Evolutionary conservation across 2,797 vertebrate species (phyloP).

Genomic region (Telmatherina bonti): DNA sequence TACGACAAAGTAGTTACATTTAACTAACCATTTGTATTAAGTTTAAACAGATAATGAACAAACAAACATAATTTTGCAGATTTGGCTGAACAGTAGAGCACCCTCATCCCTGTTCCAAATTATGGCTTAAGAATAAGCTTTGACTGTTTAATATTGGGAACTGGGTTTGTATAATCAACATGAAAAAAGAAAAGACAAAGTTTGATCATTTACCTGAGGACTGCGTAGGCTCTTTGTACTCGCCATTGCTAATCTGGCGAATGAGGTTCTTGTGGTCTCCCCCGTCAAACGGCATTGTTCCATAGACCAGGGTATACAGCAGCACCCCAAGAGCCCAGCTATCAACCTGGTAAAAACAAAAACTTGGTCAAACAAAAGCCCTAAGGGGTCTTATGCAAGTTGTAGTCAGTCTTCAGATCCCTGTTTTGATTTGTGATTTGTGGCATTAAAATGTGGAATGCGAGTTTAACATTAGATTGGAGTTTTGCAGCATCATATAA

Average conservation of each 20-base stretch:
- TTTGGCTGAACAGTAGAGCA: neutral
- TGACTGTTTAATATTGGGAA: neutral
- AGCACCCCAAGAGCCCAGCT: conserved; percentile 99
- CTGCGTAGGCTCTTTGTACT: conserved; percentile 97
- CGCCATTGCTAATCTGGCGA: conserved; percentile 98
- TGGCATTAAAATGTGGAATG: conserved; percentile 42
- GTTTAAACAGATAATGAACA: neutral
- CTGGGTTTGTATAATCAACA: conserved; percentile 2
- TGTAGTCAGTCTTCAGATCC: conserved; percentile 6
- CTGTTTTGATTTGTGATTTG: conserved; percentile 52
- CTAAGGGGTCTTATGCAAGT: conserved; percentile 21
- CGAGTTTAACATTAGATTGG: conserved; percentile 28
- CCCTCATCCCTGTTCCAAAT: conserved; percentile 12
- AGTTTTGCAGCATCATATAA: conserved; percentile 4
- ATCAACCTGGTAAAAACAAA: conserved; percentile 88
- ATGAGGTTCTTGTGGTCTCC: conserved; percentile 99
- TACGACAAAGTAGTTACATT: no score
- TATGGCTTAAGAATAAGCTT: neutral
- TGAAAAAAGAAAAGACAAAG: neutral
- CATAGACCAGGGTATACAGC: conserved; percentile 98
- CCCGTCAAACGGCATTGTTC: conserved; percentile 98
- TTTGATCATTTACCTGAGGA: conserved; percentile 89
- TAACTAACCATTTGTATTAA: no score
- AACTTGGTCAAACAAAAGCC: conserved; percentile 1
- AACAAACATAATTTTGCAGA: neutral